phyloP scores from a whole-genome alignment of 2,888 invertebrate genomes.

The Polydrusus tereticollis region DNA sequence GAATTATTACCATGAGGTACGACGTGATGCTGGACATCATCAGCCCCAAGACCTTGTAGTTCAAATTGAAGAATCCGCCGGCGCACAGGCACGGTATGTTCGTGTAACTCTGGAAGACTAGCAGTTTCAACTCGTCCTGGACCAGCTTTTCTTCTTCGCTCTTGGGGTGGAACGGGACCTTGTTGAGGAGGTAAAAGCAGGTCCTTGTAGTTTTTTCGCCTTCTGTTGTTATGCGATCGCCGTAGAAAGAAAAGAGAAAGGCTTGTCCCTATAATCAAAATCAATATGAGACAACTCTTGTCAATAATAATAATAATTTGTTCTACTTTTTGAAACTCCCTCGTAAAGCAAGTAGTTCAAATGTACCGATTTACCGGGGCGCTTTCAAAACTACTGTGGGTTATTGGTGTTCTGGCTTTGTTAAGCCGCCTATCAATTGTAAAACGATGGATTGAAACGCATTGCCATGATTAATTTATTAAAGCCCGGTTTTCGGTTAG shows the following conservation, averaged over 20 bases:
- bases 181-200: slow-evolving; percentile 45
- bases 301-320: too few species aligned
- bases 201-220: slow-evolving; percentile 46
- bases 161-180: slow-evolving; percentile 38
- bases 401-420: too few species aligned
- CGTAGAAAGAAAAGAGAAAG: slow-evolving; percentile 46
- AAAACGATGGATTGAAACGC: too few species aligned
- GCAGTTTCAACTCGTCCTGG: slow-evolving; percentile 40
- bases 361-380: too few species aligned
- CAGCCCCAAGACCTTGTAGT: slow-evolving; percentile 45
- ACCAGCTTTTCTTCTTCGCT: slow-evolving; percentile 40
- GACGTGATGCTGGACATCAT: slow-evolving; percentile 47
- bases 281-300: too few species aligned
- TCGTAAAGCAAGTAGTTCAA: too few species aligned
- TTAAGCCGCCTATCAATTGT: too few species aligned
- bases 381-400: too few species aligned
- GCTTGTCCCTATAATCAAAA: slow-evolving; percentile 41
- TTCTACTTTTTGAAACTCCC: too few species aligned
- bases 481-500: too few species aligned
- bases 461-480: too few species aligned
- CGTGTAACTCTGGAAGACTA: slow-evolving; percentile 45
- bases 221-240: slow-evolving; percentile 43
- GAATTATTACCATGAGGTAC: slow-evolving; percentile 48
- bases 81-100: slow-evolving; percentile 41
- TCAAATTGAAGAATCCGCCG: slow-evolving; percentile 48